These are phyloP conservation scores for Seriola rivoliana DNA, from an alignment of 2,113 vertebrate genomes.

Conservation along the genomic window DNA sequence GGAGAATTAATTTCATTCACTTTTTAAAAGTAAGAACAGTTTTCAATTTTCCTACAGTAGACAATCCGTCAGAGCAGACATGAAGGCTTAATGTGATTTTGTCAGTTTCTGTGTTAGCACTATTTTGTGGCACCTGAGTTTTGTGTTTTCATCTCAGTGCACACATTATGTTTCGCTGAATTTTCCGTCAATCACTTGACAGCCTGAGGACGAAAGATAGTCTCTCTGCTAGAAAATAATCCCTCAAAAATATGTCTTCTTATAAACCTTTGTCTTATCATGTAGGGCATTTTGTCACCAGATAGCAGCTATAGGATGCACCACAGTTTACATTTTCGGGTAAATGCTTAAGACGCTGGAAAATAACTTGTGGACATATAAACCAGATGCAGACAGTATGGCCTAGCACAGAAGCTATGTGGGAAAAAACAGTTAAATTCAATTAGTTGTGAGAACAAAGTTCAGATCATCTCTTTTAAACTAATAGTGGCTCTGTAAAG, in stretches of 20 bases:
- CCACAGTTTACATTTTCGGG: neutral
- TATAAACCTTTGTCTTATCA: neutral
- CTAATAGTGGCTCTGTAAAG: conserved; percentile 17
- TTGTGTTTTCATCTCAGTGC: conserved; percentile 14
- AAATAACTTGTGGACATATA: conserved; percentile 31
- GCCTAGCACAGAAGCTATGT: conserved; percentile 1
- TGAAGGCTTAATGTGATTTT: conserved; percentile 4
- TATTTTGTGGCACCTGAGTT: neutral
- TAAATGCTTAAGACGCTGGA: neutral
- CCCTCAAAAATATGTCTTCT: neutral
- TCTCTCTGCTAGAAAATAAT: neutral
- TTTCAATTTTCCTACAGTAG: neutral
- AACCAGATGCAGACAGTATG: conserved; percentile 39
- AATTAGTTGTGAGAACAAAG: neutral
- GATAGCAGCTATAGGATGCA: neutral
- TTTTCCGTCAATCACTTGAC: conserved; percentile 34
- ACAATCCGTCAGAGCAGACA: neutral
- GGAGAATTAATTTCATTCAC: neutral
- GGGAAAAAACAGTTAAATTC: conserved; percentile 3
- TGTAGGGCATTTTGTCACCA: neutral
- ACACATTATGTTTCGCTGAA: neutral
- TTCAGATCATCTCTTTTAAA: conserved; percentile 4
- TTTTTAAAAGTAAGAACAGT: neutral
- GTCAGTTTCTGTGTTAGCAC: neutral
- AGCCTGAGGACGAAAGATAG: neutral